Base-by-base conservation (phyloP, 2,888 invertebrate species). In the Thalpophila matura region DNA sequence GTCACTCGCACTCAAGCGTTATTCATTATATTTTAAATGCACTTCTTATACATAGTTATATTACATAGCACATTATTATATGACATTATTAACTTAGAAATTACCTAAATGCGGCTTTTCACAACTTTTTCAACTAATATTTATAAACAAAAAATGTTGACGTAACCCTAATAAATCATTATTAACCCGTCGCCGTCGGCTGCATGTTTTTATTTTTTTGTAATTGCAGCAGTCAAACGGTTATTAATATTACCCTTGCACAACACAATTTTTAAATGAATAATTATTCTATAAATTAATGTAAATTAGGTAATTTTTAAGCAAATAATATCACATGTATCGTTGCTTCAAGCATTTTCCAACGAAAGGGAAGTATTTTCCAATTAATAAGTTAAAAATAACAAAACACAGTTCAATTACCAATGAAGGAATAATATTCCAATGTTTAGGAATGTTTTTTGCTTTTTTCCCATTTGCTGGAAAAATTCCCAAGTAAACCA, bases 1-100 rank as follows among this genome's bases (percentile, higher is more conserved):
- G 81, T 78, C 87, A 82, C 83, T 79, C 88, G 81, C 84, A 83
- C 84, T 81, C 86, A 90, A 91, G 90, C 88, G 80, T 86, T 86
- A 86, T 81, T 81, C 82, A 73, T 84, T 84, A 77, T 84, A 77
- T 74, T 84, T 83, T 91, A 92, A 92, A 92, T 92, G 91, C 92
- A 90, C 78, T 85, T 85, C 83, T 83, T 79, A 80, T 54, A 75
- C 58, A 78, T 70, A 71, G 60, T 63, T 65, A 77, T 69, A 74
- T 65, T 68, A 79, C 72, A 75, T 54, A 67, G 60, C 40, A 61
- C 64, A 69, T 62, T 46, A 16, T 18, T 5, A 7, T 5, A 7
- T 14, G 9, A 31, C 9, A 33, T 14, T 14, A 6, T 58, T 27
- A 37, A 38, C 43, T 40, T 1, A 59, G 49, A 63, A 49, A 53